These are phyloP conservation scores for Xiphophorus birchmanni DNA, from an alignment of 2,797 vertebrate species.

Conservation along the genomic window DNA sequence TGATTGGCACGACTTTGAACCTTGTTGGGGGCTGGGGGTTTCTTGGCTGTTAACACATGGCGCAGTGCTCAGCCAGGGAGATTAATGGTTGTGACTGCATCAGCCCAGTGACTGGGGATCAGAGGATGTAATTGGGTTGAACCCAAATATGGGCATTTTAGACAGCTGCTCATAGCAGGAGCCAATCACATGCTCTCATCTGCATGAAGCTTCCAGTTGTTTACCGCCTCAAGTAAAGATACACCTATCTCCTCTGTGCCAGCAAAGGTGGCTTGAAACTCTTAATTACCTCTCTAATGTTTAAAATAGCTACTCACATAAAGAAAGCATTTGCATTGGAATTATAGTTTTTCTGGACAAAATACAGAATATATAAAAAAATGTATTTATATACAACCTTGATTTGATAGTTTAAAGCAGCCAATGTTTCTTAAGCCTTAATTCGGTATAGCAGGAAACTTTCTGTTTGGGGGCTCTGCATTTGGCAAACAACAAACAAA, in stretches of 20 bases:
- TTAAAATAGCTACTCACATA: slow-evolving; percentile 38
- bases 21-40: slow-evolving; percentile 55
- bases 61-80: slow-evolving; percentile 79
- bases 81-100: slow-evolving; percentile 86
- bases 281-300: slow-evolving; percentile 36
- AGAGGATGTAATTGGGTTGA: slow-evolving; percentile 84
- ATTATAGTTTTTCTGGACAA: background rate
- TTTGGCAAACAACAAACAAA: background rate
- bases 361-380: background rate
- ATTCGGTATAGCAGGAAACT: background rate
- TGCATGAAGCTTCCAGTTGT: slow-evolving; percentile 77
- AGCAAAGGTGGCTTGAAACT: slow-evolving; percentile 54
- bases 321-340: slow-evolving; percentile 16
- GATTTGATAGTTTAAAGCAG: background rate
- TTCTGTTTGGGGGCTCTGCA: background rate
- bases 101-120: slow-evolving; percentile 80
- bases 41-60: slow-evolving; percentile 82
- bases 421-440: background rate
- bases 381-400: background rate
- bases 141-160: slow-evolving; percentile 81
- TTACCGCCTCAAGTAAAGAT: slow-evolving; percentile 67
- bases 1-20: slow-evolving; percentile 81
- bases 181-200: slow-evolving; percentile 80
- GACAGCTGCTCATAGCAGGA: slow-evolving; percentile 85
- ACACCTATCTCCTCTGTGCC: slow-evolving; percentile 42